Evolutionary conservation across 2,797 vertebrate genomes (phyloP).

Genomic region (Myripristis murdjan): DNA sequence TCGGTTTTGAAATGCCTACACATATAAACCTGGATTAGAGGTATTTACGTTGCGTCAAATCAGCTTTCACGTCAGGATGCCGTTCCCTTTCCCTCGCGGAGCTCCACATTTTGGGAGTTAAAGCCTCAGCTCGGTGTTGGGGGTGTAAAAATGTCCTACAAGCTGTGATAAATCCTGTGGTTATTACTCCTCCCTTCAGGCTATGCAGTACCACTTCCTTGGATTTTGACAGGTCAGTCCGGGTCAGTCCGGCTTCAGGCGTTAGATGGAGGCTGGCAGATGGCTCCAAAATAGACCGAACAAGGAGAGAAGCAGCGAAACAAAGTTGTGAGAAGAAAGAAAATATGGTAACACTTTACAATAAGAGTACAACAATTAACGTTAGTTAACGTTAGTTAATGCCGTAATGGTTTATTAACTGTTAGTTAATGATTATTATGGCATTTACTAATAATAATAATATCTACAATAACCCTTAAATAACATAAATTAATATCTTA

Average conservation of each 20-base stretch:
- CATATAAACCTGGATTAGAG: slow-evolving; percentile 46
- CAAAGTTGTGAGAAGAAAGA: slow-evolving; percentile 14
- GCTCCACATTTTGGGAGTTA: not conserved
- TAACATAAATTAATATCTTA: too few species aligned
- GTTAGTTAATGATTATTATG: too few species aligned
- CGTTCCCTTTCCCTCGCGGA: slow-evolving; percentile 23
- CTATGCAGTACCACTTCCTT: slow-evolving; percentile 31
- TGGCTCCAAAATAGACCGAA: not conserved
- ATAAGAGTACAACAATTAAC: slow-evolving; percentile 1
- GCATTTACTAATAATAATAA: too few species aligned
- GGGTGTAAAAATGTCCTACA: slow-evolving; percentile 24
- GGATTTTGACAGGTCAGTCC: slow-evolving; percentile 40
- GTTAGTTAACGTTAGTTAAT: too few species aligned
- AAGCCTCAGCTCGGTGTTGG: slow-evolving; percentile 32
- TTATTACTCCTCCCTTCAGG: slow-evolving; percentile 14
- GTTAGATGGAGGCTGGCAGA: not conserved
- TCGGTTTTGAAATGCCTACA: slow-evolving; percentile 36
- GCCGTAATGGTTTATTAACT: too few species aligned
- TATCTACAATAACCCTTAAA: too few species aligned
- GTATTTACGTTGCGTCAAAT: not conserved
- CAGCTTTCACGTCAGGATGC: not conserved
- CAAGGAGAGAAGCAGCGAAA: slow-evolving; percentile 2
- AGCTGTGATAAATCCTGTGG: not conserved
- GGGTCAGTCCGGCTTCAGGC: slow-evolving; percentile 12
- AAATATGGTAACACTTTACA: slow-evolving; percentile 8